phyloP scores from a whole-genome alignment of 1,140 invertebrate genomes.

The Hormaphis cornu region DNA sequence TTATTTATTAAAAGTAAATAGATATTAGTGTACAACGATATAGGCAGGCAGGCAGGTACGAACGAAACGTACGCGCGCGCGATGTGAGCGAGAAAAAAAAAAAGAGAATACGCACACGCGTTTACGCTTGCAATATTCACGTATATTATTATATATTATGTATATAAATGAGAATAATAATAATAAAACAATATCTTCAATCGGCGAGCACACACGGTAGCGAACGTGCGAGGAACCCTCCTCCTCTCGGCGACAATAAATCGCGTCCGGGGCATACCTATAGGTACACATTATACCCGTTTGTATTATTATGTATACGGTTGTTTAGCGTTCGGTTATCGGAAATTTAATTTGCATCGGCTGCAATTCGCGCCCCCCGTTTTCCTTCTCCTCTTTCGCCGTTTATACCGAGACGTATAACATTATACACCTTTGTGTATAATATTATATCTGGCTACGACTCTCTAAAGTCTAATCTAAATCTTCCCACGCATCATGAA shows the following conservation, averaged over 20 bases:
- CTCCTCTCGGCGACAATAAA: constrained; percentile 21
- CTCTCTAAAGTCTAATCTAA: constrained; percentile 24
- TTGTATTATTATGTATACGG: too few species aligned
- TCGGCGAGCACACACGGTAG: constrained; percentile 21
- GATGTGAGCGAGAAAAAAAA: background rate
- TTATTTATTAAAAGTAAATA: background rate
- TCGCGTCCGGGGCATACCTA: constrained; percentile 12
- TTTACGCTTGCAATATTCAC: background rate
- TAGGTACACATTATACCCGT: too few species aligned
- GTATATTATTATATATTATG: too few species aligned
- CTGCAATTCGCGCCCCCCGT: constrained; percentile 25
- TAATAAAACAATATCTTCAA: constrained; percentile 25
- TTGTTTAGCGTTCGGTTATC: constrained; percentile 25
- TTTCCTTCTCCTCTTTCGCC: background rate
- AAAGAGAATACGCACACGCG: background rate
- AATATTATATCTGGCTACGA: background rate
- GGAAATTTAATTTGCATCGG: constrained; percentile 15
- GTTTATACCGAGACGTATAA: background rate
- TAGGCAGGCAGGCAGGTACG: background rate
- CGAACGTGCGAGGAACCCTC: background rate
- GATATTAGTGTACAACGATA: background rate
- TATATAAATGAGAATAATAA: constrained; percentile 12
- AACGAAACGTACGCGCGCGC: constrained; percentile 1
- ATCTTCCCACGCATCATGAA: constrained; percentile 31
- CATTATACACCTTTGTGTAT: background rate